These are phyloP conservation scores for Mythimna pallens DNA, from an alignment of 2,888 invertebrate genomes.

Conservation along the genomic window DNA sequence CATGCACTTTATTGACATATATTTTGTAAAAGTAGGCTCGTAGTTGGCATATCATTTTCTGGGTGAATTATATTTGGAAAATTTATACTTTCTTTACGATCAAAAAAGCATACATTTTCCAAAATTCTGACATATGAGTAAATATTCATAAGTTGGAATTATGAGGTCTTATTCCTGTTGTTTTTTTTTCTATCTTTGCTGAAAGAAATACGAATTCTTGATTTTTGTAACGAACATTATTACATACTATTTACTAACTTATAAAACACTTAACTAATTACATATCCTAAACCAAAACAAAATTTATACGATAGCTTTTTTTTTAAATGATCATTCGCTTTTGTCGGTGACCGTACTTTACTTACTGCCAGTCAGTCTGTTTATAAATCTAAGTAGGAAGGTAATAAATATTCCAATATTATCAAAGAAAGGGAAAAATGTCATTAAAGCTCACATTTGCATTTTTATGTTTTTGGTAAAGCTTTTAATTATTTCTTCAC, in stretches of 20 bases:
- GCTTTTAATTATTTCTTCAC: slow-evolving; percentile 19
- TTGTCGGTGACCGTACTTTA: not conserved
- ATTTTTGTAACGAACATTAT: too few species aligned
- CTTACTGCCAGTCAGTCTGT: not conserved
- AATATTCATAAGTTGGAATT: not conserved
- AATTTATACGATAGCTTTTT: not conserved
- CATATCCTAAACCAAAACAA: too few species aligned
- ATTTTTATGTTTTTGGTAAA: slow-evolving; percentile 22
- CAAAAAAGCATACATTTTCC: too few species aligned
- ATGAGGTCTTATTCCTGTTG: not conserved
- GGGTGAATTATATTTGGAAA: not conserved
- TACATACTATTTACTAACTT: too few species aligned
- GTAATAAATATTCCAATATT: slow-evolving; percentile 1
- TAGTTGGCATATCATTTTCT: not conserved
- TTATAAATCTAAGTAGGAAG: slow-evolving; percentile 3
- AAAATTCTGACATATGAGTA: too few species aligned
- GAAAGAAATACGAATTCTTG: too few species aligned
- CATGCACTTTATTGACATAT: not conserved
- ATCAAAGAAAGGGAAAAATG: slow-evolving; percentile 24
- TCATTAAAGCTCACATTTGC: slow-evolving; percentile 10
- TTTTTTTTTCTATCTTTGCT: not conserved
- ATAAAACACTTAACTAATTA: too few species aligned
- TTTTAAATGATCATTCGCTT: not conserved
- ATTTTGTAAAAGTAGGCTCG: too few species aligned
- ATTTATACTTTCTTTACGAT: not conserved